phyloP scores from a whole-genome alignment of 2,888 invertebrate species.

The Teinopalpus imperialis region DNA sequence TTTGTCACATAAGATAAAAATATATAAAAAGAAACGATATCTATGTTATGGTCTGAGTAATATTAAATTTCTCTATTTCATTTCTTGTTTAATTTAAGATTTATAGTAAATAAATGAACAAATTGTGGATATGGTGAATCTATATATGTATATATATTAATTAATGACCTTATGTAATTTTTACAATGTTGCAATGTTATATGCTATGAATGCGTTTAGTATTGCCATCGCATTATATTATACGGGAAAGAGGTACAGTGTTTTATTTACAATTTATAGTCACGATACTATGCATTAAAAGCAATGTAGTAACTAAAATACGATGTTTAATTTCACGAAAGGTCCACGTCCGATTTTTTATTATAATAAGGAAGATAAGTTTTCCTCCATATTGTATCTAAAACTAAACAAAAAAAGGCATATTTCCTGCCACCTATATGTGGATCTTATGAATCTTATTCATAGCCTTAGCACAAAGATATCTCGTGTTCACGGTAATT shows the following conservation, averaged over 20 bases:
- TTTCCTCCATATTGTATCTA: too few species aligned
- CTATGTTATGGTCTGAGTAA: not conserved
- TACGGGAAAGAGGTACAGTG: constrained; percentile 18
- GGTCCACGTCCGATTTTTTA: constrained; percentile 17
- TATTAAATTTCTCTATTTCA: not conserved
- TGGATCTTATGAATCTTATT: too few species aligned
- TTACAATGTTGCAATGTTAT: constrained; percentile 22
- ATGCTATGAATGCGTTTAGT: constrained; percentile 10
- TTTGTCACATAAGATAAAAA: not conserved
- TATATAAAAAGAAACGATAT: not conserved
- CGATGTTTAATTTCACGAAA: constrained; percentile 16
- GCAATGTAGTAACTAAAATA: constrained; percentile 1
- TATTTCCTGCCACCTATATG: too few species aligned
- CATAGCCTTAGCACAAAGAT: not conserved
- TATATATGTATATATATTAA: constrained; percentile 6
- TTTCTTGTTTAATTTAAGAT: constrained; percentile 5
- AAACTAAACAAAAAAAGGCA: too few species aligned
- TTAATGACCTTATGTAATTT: constrained; percentile 15
- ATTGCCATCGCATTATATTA: constrained; percentile 17
- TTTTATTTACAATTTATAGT: constrained; percentile 18
- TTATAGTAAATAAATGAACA: constrained; percentile 8
- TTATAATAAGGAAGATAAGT: too few species aligned
- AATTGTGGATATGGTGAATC: constrained; percentile 16
- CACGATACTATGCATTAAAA: not conserved
- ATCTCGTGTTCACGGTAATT: too few species aligned